Evolutionary conservation across 2,888 invertebrate species (phyloP), one percentile per base, ranked within the genome.

Genomic region (Drosophila paramelanica): DNA sequence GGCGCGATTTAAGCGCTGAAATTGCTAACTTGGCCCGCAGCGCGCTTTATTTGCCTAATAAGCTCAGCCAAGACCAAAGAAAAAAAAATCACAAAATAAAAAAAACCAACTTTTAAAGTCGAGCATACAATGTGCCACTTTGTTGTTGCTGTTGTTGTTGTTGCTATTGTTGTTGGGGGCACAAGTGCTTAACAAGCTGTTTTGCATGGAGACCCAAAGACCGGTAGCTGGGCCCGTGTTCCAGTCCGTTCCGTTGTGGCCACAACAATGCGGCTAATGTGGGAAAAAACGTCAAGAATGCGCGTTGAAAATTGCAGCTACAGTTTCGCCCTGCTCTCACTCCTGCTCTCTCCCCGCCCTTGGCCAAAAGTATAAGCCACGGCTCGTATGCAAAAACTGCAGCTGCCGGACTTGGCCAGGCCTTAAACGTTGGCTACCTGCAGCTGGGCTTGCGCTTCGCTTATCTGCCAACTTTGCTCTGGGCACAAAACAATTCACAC

Each of bases 251-350:
- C 59, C 14, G 42, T 31, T n/a, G 43, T 47, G 23, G 36, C 11
- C 52, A 65, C 57, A 67, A 88, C 84, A 85, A 86, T 88, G 89
- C 77, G 71, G 56, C 80, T 90, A 90, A 90, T 90, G 90, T 90
- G 90, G 90, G 90, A 90, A 90, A 90, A 90, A 88, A 82, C 88
- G 90, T 87, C 87, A 90, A 89, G 91, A 90, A 87, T 89, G 87
- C 81, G 79, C 77, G 81, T 85, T 62, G 67, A 77, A 76, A 71
- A 84, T 84, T 87, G 83, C 85, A 81, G 42, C 36, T 50, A 36
- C 31, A 55, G 43, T 23, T 43, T 36, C 36, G 5, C 13, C 43
- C 47, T 49, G 39, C 51, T 7, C 41, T 1, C 41, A 33, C 5
- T 13, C 50, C 31, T 17, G 17, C 17, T 14, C 39, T 14, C n/a